Evolutionary conservation across 1,140 invertebrate genomes (phyloP), one percentile per base, ranked within the genome.

Genomic region (Hyles vespertilio): DNA sequence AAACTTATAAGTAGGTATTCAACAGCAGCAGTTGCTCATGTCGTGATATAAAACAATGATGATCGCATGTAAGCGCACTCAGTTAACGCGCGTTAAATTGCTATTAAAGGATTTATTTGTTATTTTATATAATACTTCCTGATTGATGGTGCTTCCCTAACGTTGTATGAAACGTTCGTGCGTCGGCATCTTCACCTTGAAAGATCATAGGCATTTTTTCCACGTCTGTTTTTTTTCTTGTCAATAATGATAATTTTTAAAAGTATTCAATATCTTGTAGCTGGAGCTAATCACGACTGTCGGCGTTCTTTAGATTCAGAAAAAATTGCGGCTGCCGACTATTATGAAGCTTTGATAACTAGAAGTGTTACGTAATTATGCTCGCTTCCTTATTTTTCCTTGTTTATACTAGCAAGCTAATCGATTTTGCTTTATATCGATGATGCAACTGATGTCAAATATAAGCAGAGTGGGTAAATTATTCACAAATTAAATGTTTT

Each of bases 161-260:
- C 73, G 74, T 62, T 65, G 61, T 78, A 73, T 76, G 69, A 74
- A 76, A 64, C 66, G 69, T 72, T 78, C 75, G 77, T 78, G 76
- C 62, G 67, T 65, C 70, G 67, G 70, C 79, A 74, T 77, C 81
- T 81, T 84, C 69, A 80, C 81, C 83, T 86, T 86, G 80, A 73
- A 72, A 72, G 70, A 75, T 72, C 69, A 74, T 72, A 72, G 67
- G 59, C 55, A 61, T 80, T 83, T 87, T 85, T 78, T 69, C 32
- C 51, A 56, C 43, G 57, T 67, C 56, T 61, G 65, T 79, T 84
- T 84, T 83, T 84, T 40, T 72, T 63, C 61, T 70, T 61, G 56
- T 51, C 69, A 70, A 69, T 80, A 78, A 84, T 78, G 72, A 79
- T 81, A 72, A 80, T 83, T 79, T 77, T 84, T 77, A 74, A 57